Evolutionary conservation across 2,797 vertebrate genomes (phyloP), one percentile per base, ranked within the genome.

Genomic region (Lagorchestes hirsutus): DNA sequence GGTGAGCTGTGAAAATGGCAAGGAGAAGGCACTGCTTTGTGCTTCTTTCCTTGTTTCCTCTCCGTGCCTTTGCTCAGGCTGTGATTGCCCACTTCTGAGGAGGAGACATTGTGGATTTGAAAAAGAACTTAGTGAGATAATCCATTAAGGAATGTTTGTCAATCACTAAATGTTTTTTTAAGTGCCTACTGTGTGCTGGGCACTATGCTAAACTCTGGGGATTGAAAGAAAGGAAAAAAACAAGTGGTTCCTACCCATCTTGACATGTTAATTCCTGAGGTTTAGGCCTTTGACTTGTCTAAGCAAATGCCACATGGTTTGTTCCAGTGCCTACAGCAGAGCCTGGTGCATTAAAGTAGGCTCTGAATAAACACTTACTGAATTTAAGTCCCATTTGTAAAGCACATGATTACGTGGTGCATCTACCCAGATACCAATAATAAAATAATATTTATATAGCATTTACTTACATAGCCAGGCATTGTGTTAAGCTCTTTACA

Each of bases 271-370:
- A 91, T 91, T 93, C 67, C 90, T 92, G 67, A 92, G 92, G 11
- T 96, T 74, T 22, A 40, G n/a, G n/a, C 5, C 67, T 97, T 91
- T 96, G 95, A 95, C 95, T 95, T 93, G 93, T 92, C 93, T 92
- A 31, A 96, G 92, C 24, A 4, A 67, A 97, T 74, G 95, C 91
- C 24, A 24, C 6, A 0, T 56, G 90, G 50, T 67, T 95, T 67
- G 87, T 96, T 93, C 74, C 0, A 2, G 55, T 34, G 87, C 90
- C 92, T 91, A 40, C 67, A 22, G 24, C 18, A 82, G 34, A 82
- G n/a, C n/a, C 67, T 82, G n/a, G 13, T 74, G n/a, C 5, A 5
- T n/a, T n/a, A 40, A 40, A 40, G n/a, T 40, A 74, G n/a, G 18
- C 5, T n/a, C 13, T 8, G 67, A 74, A 18, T 40, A 22, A 74